Evolutionary conservation across 30 jellyfish, hydroid and myxozoan genomes (phyloP).

Genomic region (Aurelia sp.): DNA sequence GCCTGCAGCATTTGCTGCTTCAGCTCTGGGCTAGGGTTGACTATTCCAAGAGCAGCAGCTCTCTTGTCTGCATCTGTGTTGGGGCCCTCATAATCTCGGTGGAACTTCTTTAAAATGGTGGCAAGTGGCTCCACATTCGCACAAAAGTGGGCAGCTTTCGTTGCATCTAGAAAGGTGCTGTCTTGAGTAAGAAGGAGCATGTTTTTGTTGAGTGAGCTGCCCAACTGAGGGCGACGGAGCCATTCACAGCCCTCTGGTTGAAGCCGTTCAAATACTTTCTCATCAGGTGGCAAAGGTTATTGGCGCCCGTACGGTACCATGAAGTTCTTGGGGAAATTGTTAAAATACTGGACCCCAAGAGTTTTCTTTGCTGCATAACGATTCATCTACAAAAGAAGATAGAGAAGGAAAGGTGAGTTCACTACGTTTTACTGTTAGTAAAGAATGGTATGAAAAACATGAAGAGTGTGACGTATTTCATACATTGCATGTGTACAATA

Average conservation of each 20-base stretch:
- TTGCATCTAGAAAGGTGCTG: too few species aligned
- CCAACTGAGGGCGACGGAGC: constrained; percentile 30
- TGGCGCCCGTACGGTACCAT: constrained; percentile 24
- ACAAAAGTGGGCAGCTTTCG: too few species aligned
- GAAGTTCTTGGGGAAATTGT: constrained; percentile 35
- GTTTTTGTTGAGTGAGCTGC: too few species aligned
- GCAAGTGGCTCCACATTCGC: constrained; percentile 12
- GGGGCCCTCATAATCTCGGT: not conserved
- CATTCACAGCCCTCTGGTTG: constrained; percentile 44
- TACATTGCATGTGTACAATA: too few species aligned
- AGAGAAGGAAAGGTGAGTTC: not conserved
- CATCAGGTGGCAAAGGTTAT: not conserved
- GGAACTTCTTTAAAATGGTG: not conserved
- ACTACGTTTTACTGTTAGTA: too few species aligned
- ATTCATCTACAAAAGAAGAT: not conserved
- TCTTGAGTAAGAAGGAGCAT: too few species aligned
- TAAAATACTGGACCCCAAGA: constrained; percentile 17
- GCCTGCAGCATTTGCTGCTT: not conserved
- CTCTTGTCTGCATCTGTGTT: not conserved
- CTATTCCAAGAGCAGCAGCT: not conserved
- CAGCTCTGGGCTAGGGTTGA: not conserved
- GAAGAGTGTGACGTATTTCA: too few species aligned
- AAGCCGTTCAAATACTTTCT: not conserved
- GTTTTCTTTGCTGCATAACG: not conserved
- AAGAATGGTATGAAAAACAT: too few species aligned